Percentiles rank a stretch among this genome's conserved stretches.
Evolutionary conservation across 2,888 invertebrate species (phyloP).

Genomic region (Lasioglossum oenotherae): DNA sequence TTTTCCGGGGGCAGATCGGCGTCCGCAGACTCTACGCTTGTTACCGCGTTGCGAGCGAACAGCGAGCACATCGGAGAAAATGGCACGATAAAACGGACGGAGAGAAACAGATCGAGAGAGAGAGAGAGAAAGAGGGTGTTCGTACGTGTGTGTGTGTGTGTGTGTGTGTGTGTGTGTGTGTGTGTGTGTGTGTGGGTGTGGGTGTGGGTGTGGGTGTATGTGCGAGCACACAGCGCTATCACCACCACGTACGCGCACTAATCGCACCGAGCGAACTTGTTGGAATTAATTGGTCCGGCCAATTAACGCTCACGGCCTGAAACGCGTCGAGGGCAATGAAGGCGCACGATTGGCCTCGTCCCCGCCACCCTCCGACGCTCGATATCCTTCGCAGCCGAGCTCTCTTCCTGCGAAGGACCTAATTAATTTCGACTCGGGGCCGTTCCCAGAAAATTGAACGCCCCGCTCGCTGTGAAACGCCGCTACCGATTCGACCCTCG

Average conservation of each 20-base stretch:
- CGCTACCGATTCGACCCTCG: constrained; percentile 7
- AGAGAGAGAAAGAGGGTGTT: neutral
- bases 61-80: constrained; percentile 2
- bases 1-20: constrained; percentile 76
- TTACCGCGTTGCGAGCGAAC: constrained; percentile 45
- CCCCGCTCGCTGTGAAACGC: constrained; percentile 13
- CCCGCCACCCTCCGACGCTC: constrained; percentile 54
- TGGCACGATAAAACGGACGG: neutral
- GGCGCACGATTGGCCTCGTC: constrained; percentile 69
- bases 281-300: constrained; percentile 84
- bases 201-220: constrained; percentile 48
- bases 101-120: neutral
- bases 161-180: constrained; percentile 49
- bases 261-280: constrained; percentile 82
- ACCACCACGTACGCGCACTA: constrained; percentile 75
- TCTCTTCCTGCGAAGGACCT: constrained; percentile 51
- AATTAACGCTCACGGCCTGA: constrained; percentile 82
- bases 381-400: constrained; percentile 47
- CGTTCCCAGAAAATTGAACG: constrained; percentile 54
- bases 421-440: constrained; percentile 64
- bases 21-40: constrained; percentile 40
- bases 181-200: constrained; percentile 52
- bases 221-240: constrained; percentile 43
- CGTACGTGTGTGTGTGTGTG: constrained; percentile 47
- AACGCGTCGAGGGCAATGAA: constrained; percentile 77